phyloP scores from a whole-genome alignment of 2,113 vertebrate genomes.

The Oplegnathus fasciatus region DNA sequence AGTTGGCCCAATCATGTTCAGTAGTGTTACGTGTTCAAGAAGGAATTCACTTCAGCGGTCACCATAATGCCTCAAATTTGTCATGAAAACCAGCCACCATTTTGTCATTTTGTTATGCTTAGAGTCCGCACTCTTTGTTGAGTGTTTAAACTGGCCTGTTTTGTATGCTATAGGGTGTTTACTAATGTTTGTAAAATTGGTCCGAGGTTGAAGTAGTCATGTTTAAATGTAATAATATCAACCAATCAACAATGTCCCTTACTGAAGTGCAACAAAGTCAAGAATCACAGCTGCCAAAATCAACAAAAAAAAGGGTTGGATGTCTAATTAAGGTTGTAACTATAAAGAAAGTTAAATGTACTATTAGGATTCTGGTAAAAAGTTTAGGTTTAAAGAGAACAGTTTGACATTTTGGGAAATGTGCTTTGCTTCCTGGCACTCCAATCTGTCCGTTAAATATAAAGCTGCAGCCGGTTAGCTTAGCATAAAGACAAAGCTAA shows the following conservation, averaged over 20 bases:
- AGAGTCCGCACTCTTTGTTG: conserved; percentile 2
- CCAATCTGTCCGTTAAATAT: conserved; percentile 11
- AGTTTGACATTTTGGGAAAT: not conserved
- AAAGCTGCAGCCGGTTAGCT: conserved; percentile 7
- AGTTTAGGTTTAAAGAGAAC: not conserved
- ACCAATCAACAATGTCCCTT: conserved; percentile 30
- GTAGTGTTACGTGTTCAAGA: conserved; percentile 27
- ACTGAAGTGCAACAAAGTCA: conserved; percentile 32
- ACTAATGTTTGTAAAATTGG: conserved; percentile 54
- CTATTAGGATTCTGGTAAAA: conserved; percentile 10
- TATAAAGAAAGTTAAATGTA: conserved; percentile 23
- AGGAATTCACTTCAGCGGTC: conserved; percentile 71
- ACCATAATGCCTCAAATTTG: conserved; percentile 78
- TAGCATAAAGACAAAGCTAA: conserved; percentile 9
- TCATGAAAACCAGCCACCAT: conserved; percentile 74
- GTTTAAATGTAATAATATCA: conserved; percentile 45
- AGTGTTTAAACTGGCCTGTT: conserved; percentile 28
- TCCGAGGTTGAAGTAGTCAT: conserved; percentile 24
- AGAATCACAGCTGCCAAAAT: conserved; percentile 59
- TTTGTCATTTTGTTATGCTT: conserved; percentile 52
- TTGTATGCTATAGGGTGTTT: conserved; percentile 41
- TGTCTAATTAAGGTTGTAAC: conserved; percentile 24
- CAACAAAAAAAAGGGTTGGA: not conserved
- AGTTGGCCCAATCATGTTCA: conserved; percentile 49
- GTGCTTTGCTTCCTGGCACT: conserved; percentile 9